These are phyloP conservation scores for Pseudomyrmex dendroicus DNA, from an alignment of 1,140 invertebrate species.

Conservation along the genomic window DNA sequence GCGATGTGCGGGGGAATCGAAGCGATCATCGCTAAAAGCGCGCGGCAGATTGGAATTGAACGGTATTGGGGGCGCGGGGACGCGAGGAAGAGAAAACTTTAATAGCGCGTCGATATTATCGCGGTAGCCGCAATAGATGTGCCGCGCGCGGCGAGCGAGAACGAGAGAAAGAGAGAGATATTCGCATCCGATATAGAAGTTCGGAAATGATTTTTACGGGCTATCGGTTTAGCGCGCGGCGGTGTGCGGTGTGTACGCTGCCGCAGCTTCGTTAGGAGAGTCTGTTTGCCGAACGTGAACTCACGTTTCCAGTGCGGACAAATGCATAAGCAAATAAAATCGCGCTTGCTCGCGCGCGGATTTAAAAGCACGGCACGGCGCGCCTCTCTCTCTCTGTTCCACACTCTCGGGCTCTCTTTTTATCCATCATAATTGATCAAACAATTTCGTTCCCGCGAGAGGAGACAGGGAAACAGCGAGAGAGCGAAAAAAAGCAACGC, in stretches of 20 bases:
- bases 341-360: constrained; percentile 41
- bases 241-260: constrained; percentile 53
- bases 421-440: constrained; percentile 70
- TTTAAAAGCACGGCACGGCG: constrained; percentile 60
- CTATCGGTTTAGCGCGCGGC: constrained; percentile 59
- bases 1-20: constrained; percentile 47
- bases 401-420: neutral
- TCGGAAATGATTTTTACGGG: constrained; percentile 61
- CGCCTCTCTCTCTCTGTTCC: neutral
- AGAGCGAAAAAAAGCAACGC: constrained; percentile 54
- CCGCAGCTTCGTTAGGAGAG: constrained; percentile 69
- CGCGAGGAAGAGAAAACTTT: constrained; percentile 39
- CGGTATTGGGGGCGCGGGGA: constrained; percentile 2
- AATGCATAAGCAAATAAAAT: constrained; percentile 63
- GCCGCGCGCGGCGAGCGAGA: neutral
- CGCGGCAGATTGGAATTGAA: constrained; percentile 60
- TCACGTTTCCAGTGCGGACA: constrained; percentile 54
- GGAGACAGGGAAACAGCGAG: constrained; percentile 46
- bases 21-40: constrained; percentile 58
- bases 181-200: constrained; percentile 36
- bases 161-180: neutral
- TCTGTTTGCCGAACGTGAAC: constrained; percentile 72
- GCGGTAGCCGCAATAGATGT: constrained; percentile 3
- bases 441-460: constrained; percentile 58
- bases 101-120: constrained; percentile 59